Conservation (phyloP, 1,140 invertebrate species). For the Thaumatotibia leucotreta region DNA sequence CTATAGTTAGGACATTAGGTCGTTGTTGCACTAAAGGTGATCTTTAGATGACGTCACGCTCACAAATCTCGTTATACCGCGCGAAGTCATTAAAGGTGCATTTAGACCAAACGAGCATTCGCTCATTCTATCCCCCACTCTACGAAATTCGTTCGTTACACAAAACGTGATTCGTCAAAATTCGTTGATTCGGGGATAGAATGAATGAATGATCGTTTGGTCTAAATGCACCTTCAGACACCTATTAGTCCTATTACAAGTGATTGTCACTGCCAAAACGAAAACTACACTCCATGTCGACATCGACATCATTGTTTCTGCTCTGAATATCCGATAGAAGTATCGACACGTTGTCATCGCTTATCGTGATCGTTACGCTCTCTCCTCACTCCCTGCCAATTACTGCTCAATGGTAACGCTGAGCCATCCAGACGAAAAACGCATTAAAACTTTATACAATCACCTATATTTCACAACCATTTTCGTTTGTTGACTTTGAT, state of each 20-base stretch:
- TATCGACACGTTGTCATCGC: constrained; percentile 12
- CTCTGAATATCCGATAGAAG: constrained; percentile 1
- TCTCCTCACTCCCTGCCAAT: constrained; percentile 40
- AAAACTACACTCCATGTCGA: background rate
- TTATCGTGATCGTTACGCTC: constrained; percentile 37
- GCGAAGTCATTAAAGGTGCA: too few species aligned
- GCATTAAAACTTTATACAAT: background rate
- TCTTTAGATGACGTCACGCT: too few species aligned
- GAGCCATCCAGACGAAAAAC: constrained; percentile 12
- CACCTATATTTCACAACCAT: background rate
- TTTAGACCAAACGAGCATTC: too few species aligned
- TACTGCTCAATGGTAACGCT: constrained; percentile 37
- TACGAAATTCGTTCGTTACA: too few species aligned
- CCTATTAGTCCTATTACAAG: background rate
- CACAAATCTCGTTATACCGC: too few species aligned
- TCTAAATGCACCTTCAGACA: too few species aligned
- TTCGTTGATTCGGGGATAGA: too few species aligned
- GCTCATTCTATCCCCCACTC: too few species aligned
- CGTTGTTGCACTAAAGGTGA: too few species aligned
- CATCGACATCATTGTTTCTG: background rate
- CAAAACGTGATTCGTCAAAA: too few species aligned
- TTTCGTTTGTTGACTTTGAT: background rate
- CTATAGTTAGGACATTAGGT: too few species aligned
- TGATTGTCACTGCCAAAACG: background rate
- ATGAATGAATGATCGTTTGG: too few species aligned